Percentiles rank a stretch among this genome's conserved stretches.
phyloP scores from a whole-genome alignment of 2,888 invertebrate species.

The Drosophila pegasa region DNA sequence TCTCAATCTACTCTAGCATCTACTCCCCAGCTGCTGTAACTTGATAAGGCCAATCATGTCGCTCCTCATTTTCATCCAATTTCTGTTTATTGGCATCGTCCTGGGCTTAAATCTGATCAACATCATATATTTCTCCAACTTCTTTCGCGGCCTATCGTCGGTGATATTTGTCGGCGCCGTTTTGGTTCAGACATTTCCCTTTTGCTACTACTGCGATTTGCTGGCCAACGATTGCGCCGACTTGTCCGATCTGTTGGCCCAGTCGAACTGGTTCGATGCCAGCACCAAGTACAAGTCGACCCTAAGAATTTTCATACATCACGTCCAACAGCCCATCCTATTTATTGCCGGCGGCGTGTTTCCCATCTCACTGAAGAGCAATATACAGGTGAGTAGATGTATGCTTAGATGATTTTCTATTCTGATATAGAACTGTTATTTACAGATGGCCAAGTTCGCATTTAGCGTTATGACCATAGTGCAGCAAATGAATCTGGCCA shows the following conservation, averaged over 20 bases:
- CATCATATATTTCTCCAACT: slow-evolving; percentile 38
- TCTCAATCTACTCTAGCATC: not conserved
- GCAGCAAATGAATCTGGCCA: slow-evolving; percentile 59
- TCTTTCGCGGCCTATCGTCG: slow-evolving; percentile 49
- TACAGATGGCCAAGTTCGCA: slow-evolving; percentile 14
- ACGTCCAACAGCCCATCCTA: slow-evolving; percentile 43
- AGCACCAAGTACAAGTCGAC: slow-evolving; percentile 42
- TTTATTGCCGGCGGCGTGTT: slow-evolving; percentile 54
- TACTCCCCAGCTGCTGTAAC: slow-evolving; percentile 1
- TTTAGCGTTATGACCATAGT: slow-evolving; percentile 49
- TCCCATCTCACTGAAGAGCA: slow-evolving; percentile 52
- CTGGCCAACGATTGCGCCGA: slow-evolving; percentile 46
- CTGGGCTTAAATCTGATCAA: slow-evolving; percentile 49
- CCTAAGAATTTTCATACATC: slow-evolving; percentile 33
- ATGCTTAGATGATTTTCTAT: not conserved
- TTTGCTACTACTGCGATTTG: slow-evolving; percentile 59
- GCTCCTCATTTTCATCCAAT: slow-evolving; percentile 53
- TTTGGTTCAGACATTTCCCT: slow-evolving; percentile 58
- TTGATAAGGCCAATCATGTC: slow-evolving; percentile 9
- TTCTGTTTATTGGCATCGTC: slow-evolving; percentile 47
- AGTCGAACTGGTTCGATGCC: slow-evolving; percentile 60
- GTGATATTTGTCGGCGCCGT: slow-evolving; percentile 33
- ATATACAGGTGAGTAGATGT: slow-evolving; percentile 42
- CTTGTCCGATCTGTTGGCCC: slow-evolving; percentile 33
- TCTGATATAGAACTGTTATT: not conserved